Base-by-base conservation (phyloP, 2,888 invertebrate species). In the Diaphora mendica region DNA sequence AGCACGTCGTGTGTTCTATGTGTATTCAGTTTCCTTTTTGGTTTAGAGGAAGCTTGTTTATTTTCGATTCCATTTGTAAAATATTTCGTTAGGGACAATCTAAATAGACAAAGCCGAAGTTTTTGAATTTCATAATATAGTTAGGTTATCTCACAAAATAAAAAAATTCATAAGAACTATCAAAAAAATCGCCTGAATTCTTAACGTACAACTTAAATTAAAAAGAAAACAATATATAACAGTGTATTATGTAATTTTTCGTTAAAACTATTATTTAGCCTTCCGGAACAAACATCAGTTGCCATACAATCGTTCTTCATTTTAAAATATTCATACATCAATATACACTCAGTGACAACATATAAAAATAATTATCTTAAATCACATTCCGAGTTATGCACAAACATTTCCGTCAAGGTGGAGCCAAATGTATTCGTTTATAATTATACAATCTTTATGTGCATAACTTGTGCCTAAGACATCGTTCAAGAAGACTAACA, bases 191-290 rank as follows among this genome's bases (percentile, higher is more conserved):
- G 9, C 51, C 8, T 23, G 23, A 48, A 5, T 5, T 48, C 7
- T 1, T 20, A 7, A 48, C 26, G 3, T 59, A 15, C 26, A 23
- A 26, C 30, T 9, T 30, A n/a, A 35, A 15, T 62, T 62, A 77
- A 82, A 76, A 64, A 72, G 86, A 85, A 83, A 69, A 72, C 80
- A 66, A 79, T 80, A 79, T 75, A 77, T 83, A 89, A 89, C 88
- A 90, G 89, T 89, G 87, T 90, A 92, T 89, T 92, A 91, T 77
- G 80, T 91, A 90, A 87, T 87, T 89, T 86, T 77, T 73, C 62
- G 79, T 86, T 90, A 88, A 85, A 88, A 81, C 85, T 89, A 91
- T 88, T 89, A 90, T 88, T 89, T 91, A 91, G 91, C 89, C 93
- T 92, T 91, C 93, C 75, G 89, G 90, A 92, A 92, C 91, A 88